Evolutionary conservation across 1,140 invertebrate species (phyloP).

Genomic region (Polypedilum pembai): DNA sequence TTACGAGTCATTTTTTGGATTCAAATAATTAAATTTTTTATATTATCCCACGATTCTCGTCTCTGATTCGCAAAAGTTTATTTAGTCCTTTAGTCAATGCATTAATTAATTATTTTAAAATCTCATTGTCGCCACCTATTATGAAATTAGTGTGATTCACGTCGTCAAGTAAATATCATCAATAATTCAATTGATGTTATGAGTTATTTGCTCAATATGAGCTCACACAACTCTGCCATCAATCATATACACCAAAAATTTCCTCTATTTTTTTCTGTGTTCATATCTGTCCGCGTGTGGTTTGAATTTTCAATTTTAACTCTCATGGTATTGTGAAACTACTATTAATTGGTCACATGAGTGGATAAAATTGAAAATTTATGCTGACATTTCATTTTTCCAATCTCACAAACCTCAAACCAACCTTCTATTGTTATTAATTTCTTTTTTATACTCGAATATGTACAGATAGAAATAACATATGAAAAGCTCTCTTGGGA

Average conservation of each 20-base stretch:
- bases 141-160: background rate
- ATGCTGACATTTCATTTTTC: slow-evolving; percentile 22
- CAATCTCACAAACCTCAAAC: too few relatives aligned
- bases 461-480: too few relatives aligned
- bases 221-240: background rate
- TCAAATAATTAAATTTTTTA: too few relatives aligned
- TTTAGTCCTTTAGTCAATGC: background rate
- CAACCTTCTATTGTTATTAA: too few relatives aligned
- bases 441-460: too few relatives aligned
- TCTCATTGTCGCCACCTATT: slow-evolving; percentile 16
- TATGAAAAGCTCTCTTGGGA: too few relatives aligned
- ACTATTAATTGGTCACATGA: slow-evolving; percentile 27
- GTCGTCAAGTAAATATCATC: slow-evolving; percentile 8
- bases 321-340: slow-evolving; percentile 6
- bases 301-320: slow-evolving; percentile 7
- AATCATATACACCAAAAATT: background rate
- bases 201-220: slow-evolving; percentile 8
- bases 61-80: too few relatives aligned
- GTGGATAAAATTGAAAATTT: slow-evolving; percentile 21
- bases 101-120: slow-evolving; percentile 15
- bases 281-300: background rate
- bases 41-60: background rate
- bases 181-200: slow-evolving; percentile 14
- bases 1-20: background rate
- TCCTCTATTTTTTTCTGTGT: background rate